Percentiles rank a stretch among this genome's conserved stretches.
Conservation (phyloP, 64 coral and sea anemone genomes). For the Stichodactyla helianthus region DNA sequence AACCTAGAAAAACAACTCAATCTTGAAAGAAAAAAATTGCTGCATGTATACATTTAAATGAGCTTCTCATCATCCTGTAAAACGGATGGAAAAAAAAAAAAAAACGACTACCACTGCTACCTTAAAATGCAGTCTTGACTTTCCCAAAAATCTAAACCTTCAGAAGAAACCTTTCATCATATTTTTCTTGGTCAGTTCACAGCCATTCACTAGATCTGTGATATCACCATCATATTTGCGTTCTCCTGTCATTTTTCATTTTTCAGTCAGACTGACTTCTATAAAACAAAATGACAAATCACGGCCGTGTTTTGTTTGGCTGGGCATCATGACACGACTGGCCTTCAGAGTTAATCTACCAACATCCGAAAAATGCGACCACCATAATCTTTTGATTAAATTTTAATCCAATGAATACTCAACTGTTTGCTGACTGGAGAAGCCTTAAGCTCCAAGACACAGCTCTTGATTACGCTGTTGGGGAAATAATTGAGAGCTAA, state of each 20-base stretch:
- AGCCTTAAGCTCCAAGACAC: constrained; percentile 13
- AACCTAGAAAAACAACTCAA: too few species aligned
- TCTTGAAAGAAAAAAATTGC: too few species aligned
- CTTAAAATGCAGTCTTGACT: too few species aligned
- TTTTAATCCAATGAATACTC: constrained; percentile 59
- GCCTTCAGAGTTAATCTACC: constrained; percentile 27
- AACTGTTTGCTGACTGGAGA: constrained; percentile 35
- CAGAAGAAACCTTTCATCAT: too few species aligned
- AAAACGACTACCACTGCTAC: too few species aligned
- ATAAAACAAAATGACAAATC: neutral
- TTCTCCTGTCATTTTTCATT: neutral
- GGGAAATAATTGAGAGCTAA: neutral
- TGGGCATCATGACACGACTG: neutral
- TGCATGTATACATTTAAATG: too few species aligned
- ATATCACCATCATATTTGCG: neutral
- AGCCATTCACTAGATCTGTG: too few species aligned
- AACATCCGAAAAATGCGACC: constrained; percentile 68
- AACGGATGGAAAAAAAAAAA: too few species aligned
- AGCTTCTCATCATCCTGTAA: too few species aligned
- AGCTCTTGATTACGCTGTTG: constrained; percentile 5
- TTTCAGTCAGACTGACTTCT: neutral
- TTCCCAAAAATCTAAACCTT: too few species aligned
- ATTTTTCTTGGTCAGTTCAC: too few species aligned
- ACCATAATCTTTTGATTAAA: constrained; percentile 68
- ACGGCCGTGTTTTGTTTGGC: neutral